A percentile compares a stretch with the other conserved stretches of the same genome.
These are phyloP conservation scores for Panopea generosa DNA, from an alignment of 2,888 invertebrate genomes.

Conservation along the genomic window DNA sequence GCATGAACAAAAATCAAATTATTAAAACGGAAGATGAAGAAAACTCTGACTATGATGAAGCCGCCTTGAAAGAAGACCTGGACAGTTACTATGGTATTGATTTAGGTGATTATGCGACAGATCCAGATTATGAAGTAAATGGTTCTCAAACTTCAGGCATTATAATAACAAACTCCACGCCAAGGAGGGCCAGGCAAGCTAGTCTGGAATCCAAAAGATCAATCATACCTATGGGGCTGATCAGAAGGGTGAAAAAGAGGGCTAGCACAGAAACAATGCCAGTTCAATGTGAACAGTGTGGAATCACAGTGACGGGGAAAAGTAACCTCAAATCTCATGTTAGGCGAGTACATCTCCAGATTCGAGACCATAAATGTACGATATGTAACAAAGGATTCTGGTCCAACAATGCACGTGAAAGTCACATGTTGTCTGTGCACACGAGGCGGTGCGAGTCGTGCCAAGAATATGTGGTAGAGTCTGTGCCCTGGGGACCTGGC, in stretches of 20 bases:
- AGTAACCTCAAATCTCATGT: conserved; percentile 58
- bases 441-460: conserved; percentile 57
- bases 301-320: conserved; percentile 41
- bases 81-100: neutral
- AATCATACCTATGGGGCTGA: conserved; percentile 3
- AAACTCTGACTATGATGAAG: too few relatives aligned
- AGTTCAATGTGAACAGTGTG: conserved; percentile 56
- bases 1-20: too few relatives aligned
- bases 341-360: conserved; percentile 45
- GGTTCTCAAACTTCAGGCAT: neutral
- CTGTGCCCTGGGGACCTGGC: conserved; percentile 58
- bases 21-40: too few relatives aligned
- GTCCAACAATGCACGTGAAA: conserved; percentile 54
- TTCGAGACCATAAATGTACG: conserved; percentile 42
- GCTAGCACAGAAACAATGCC: conserved; percentile 47
- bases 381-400: conserved; percentile 57
- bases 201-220: too few relatives aligned
- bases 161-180: too few relatives aligned
- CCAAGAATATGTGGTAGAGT: conserved; percentile 61
- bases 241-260: conserved; percentile 27
- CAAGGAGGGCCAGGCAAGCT: too few relatives aligned
- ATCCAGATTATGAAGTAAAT: neutral
- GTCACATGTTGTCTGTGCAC: conserved; percentile 58
- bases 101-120: neutral
- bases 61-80: neutral